A percentile compares a stretch with the other conserved stretches of the same genome.
Evolutionary conservation across 2,888 invertebrate species (phyloP).

Genomic region (Leptinotarsa haldemani): DNA sequence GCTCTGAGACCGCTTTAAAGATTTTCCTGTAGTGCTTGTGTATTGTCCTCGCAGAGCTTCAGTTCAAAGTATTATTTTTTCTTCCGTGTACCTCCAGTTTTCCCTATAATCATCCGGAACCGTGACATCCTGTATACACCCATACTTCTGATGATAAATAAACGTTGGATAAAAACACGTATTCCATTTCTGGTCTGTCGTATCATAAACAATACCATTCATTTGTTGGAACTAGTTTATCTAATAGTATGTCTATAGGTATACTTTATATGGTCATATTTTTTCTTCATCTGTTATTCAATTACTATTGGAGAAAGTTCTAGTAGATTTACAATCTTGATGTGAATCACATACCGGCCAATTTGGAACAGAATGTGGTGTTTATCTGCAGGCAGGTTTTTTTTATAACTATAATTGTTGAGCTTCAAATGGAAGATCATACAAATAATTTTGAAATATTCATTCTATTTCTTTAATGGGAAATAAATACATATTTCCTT

Average conservation of each 20-base stretch:
- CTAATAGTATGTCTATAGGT: conserved; percentile 4
- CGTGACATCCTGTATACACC: conserved; percentile 12
- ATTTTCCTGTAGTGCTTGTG: too few relatives aligned
- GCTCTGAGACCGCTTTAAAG: too few relatives aligned
- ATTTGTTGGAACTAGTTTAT: conserved; percentile 12
- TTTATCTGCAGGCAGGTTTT: background rate
- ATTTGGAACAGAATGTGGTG: background rate
- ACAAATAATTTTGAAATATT: too few relatives aligned
- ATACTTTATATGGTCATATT: conserved; percentile 18
- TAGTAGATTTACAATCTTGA: background rate
- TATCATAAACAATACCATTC: conserved; percentile 24
- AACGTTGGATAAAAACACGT: conserved; percentile 1
- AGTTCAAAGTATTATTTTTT: too few relatives aligned
- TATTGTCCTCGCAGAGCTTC: too few relatives aligned
- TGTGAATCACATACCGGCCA: background rate
- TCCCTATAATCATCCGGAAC: background rate
- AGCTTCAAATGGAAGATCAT: background rate
- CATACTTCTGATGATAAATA: conserved; percentile 3
- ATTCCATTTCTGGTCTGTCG: background rate
- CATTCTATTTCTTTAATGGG: too few relatives aligned
- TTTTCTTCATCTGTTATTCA: conserved; percentile 16
- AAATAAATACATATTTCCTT: too few relatives aligned
- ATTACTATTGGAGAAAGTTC: conserved; percentile 23
- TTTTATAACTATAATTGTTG: background rate
- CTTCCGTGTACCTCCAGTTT: background rate